Evolutionary conservation across 1,140 invertebrate genomes (phyloP).

Genomic region (Cyphomyrmex costatus): DNA sequence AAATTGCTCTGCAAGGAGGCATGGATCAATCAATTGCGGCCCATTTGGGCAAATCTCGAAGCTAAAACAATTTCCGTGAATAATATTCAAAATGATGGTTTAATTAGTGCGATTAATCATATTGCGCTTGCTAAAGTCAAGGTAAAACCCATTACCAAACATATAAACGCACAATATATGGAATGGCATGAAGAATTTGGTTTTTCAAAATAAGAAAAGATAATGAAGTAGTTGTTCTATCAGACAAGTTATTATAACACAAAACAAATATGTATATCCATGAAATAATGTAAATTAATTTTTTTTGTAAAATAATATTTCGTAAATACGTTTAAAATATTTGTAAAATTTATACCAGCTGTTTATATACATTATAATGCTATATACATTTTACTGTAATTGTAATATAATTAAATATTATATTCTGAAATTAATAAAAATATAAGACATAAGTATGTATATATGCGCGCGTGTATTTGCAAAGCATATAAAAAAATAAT

Average conservation of each 20-base stretch:
- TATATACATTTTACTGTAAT: background rate
- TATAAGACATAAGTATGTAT: background rate
- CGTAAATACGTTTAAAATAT: background rate
- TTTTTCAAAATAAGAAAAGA: constrained; percentile 36
- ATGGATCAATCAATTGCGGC: constrained; percentile 89
- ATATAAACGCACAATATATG: constrained; percentile 76
- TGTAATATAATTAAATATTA: background rate
- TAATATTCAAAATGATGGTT: constrained; percentile 71
- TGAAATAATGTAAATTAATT: constrained; percentile 14
- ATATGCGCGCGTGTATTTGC: background rate
- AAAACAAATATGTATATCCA: background rate
- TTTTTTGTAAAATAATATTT: constrained; percentile 2
- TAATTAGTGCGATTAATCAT: constrained; percentile 69
- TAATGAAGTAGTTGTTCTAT: background rate
- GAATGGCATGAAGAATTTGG: constrained; percentile 77
- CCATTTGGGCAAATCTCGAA: constrained; percentile 78
- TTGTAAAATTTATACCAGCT: background rate
- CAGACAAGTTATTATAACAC: background rate
- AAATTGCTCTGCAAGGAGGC: constrained; percentile 96
- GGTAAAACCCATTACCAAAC: constrained; percentile 76
- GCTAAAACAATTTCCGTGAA: constrained; percentile 72
- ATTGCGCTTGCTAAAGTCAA: constrained; percentile 73
- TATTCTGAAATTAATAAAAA: background rate
- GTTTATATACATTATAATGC: constrained; percentile 5
- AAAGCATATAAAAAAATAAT: background rate